These are phyloP conservation scores for Dromiciops gliroides DNA, from an alignment of 2,113 vertebrate genomes.

Conservation along the genomic window DNA sequence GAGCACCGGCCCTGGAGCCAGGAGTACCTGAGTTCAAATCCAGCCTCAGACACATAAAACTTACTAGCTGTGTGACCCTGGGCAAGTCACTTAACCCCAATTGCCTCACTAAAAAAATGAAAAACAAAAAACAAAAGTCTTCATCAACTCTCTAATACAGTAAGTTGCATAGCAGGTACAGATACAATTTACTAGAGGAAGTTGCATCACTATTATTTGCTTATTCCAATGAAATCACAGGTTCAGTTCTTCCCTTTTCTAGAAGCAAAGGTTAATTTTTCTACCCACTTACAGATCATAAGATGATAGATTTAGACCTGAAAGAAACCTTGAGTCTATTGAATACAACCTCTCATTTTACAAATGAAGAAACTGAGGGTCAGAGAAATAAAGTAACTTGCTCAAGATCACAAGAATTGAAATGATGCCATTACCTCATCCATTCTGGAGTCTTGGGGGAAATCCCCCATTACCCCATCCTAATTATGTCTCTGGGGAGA, in stretches of 20 bases:
- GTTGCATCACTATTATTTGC: not conserved
- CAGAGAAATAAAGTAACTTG: not conserved
- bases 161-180: not conserved
- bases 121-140: too few relatives aligned
- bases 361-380: not conserved
- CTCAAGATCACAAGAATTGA: not conserved
- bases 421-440: not conserved
- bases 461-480: not conserved
- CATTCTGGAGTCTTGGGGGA: not conserved
- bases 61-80: too few relatives aligned
- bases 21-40: too few relatives aligned
- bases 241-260: not conserved
- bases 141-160: too few relatives aligned
- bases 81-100: too few relatives aligned
- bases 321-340: not conserved
- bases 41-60: too few relatives aligned
- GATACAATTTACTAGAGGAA: not conserved
- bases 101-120: too few relatives aligned
- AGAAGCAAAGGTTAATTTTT: not conserved
- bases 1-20: too few relatives aligned
- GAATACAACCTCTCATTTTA: not conserved
- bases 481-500: not conserved
- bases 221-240: not conserved
- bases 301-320: not conserved
- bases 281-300: not conserved